These are phyloP conservation scores for Callaeas wilsoni DNA, from an alignment of 2,113 vertebrate genomes.

Conservation along the genomic window DNA sequence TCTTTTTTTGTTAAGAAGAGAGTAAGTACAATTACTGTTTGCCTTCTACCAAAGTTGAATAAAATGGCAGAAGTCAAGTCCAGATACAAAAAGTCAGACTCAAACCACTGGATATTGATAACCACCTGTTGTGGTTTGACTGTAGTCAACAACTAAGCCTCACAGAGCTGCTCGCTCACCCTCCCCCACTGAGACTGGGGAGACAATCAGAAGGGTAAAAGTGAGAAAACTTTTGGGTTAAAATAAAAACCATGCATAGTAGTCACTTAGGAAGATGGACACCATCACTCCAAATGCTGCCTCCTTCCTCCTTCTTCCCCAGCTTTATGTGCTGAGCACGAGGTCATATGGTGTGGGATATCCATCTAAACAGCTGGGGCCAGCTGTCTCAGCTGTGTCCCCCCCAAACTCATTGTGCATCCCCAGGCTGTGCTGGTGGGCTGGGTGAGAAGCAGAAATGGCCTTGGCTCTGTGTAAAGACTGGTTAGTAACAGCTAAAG, in stretches of 20 bases:
- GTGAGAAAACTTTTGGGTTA: background rate
- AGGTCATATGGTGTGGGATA: background rate
- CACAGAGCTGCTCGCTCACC: background rate
- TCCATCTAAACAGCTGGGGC: fast-evolving
- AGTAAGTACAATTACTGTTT: background rate
- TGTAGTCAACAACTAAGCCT: background rate
- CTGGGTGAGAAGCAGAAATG: background rate
- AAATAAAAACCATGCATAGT: background rate
- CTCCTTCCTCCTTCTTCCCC: background rate
- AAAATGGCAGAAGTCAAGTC: background rate
- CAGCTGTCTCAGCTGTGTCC: background rate
- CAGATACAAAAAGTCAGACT: background rate
- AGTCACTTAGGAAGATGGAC: background rate
- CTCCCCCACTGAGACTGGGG: background rate
- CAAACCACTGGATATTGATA: background rate
- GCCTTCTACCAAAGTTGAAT: background rate
- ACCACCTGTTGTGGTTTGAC: background rate
- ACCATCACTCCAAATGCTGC: fast-evolving
- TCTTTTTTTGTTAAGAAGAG: background rate
- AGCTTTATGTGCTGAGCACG: background rate
- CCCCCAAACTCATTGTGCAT: background rate
- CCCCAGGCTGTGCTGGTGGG: background rate
- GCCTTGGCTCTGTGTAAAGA: fast-evolving
- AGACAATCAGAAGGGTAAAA: background rate
- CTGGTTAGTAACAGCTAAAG: background rate